Evolutionary conservation across 2,888 invertebrate genomes (phyloP).

Genomic region (Margaritifera margaritifera): DNA sequence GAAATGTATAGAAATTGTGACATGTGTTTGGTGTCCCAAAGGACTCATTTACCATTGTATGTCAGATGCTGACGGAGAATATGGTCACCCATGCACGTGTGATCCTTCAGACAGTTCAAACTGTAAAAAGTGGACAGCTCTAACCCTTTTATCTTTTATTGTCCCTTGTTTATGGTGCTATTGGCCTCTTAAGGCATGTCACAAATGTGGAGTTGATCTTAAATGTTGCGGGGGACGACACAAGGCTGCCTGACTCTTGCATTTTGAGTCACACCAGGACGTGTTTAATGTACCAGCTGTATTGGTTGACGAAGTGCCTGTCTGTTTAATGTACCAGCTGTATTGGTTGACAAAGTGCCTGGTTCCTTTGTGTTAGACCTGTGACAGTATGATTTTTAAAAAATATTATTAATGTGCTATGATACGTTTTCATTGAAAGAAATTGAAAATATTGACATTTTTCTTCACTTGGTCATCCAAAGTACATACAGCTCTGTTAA

Average conservation of each 20-base stretch:
- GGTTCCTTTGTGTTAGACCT: no score
- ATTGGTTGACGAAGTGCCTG: no score
- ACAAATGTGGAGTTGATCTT: slow-evolving; percentile 86
- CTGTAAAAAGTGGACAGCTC: slow-evolving; percentile 86
- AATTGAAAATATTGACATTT: no score
- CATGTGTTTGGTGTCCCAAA: slow-evolving; percentile 90
- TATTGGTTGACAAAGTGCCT: slow-evolving; percentile 1
- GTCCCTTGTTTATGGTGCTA: slow-evolving; percentile 97
- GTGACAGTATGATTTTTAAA: no score
- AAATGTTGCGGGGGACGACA: slow-evolving; percentile 90
- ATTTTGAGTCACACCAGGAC: neutral
- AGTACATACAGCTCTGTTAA: no score
- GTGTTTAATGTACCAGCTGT: slow-evolving; percentile 6
- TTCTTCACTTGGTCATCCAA: no score
- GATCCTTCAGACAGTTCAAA: slow-evolving; percentile 74
- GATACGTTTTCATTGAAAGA: no score
- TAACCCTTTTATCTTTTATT: slow-evolving; percentile 87
- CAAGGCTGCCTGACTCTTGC: slow-evolving; percentile 60
- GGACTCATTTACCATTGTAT: slow-evolving; percentile 95
- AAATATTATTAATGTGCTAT: no score
- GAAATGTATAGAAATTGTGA: slow-evolving; percentile 85
- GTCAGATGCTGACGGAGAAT: slow-evolving; percentile 90
- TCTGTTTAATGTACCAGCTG: slow-evolving; percentile 5
- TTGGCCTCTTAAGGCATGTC: slow-evolving; percentile 87
- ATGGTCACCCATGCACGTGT: slow-evolving; percentile 85